Evolutionary conservation across 2,888 invertebrate species (phyloP), one percentile per base, ranked within the genome.

Genomic region (Coelopa pilipes): DNA sequence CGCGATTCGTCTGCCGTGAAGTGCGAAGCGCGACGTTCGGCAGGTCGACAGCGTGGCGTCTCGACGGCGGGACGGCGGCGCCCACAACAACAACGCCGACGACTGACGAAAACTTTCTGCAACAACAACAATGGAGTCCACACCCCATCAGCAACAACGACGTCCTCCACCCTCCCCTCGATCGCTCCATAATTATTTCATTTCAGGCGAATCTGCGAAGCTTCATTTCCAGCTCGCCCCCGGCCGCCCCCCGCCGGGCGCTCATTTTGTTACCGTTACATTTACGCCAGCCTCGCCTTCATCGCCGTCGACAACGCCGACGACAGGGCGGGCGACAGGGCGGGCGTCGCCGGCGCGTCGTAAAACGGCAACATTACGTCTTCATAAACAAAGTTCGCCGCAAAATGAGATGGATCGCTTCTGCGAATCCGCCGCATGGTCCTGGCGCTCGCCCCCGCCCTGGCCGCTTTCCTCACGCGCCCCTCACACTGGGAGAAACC

Each of bases 321-420:
- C 34, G 34, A n/a, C n/a, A n/a, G n/a, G n/a, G n/a, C n/a, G n/a
- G n/a, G n/a, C n/a, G n/a, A n/a, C n/a, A n/a, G n/a, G n/a, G n/a
- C n/a, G n/a, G n/a, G 4, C 34, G 34, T 7, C 34, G 34, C 34
- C 34, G 7, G 21, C 24, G 24, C 21, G 60, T 62, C 60, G 60
- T 60, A 60, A 70, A 60, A 59, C 60, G 47, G 49, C 70, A 70
- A 70, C 60, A 70, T 70, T 70, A 59, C 60, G 59, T 59, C 70
- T 60, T 21, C 49, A 59, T 70, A 60, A 46, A n/a, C 60, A 70
- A 49, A 59, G 60, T 70, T 60, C 13, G 49, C 60, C 70, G 47
- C 60, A 70, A 70, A 70, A 70, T 60, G 60, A 70, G 59, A 47
- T 59, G 70, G 49, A 70, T 69, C 24, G 24, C 24, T 59, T 60